Conservation (phyloP, 2,113 vertebrate species). For the Pandion haliaetus region DNA sequence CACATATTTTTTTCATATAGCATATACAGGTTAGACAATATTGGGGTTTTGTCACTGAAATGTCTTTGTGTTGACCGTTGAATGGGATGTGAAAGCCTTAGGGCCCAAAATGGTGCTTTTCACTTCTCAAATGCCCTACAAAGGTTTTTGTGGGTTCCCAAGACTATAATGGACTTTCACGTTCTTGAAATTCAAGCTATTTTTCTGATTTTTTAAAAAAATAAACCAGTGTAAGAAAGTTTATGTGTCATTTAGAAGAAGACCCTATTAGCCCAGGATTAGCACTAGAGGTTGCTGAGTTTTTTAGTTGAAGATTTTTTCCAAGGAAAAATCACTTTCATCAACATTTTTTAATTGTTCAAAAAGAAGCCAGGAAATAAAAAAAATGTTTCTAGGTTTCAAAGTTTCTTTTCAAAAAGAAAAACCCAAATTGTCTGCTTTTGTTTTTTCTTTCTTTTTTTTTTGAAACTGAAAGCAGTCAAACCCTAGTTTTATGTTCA, state of each 20-base stretch:
- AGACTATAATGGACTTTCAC: background rate
- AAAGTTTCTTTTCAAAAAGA: background rate
- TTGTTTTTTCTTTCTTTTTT: background rate
- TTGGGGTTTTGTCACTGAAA: background rate
- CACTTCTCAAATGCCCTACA: background rate
- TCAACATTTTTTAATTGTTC: background rate
- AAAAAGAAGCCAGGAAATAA: background rate
- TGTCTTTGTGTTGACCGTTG: background rate
- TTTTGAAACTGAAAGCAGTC: background rate
- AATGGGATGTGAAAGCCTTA: background rate
- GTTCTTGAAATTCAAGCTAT: background rate
- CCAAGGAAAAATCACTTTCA: background rate
- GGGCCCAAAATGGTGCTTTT: background rate
- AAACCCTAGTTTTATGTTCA: background rate
- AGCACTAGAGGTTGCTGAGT: background rate
- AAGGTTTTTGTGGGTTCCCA: background rate
- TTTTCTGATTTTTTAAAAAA: background rate
- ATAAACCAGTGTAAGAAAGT: background rate
- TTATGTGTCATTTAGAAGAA: background rate
- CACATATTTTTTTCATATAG: background rate
- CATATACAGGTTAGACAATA: background rate
- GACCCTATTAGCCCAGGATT: background rate
- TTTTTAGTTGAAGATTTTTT: background rate
- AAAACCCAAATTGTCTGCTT: background rate
- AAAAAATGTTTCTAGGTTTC: background rate